Evolutionary conservation across 1,140 invertebrate species (phyloP).

Genomic region (Phthorimaea operculella): DNA sequence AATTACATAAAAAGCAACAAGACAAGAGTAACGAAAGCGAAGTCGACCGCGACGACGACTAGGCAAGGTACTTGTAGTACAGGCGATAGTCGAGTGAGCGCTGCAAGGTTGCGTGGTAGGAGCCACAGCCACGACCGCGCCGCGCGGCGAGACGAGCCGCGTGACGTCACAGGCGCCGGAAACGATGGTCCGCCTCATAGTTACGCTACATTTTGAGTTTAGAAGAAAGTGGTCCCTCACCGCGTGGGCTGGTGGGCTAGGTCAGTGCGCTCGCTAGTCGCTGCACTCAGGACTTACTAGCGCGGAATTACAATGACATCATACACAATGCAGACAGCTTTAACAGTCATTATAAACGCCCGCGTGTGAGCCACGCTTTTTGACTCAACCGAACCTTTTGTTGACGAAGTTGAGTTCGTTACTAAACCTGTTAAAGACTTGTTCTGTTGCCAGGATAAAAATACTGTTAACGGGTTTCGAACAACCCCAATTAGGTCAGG

Average conservation of each 20-base stretch:
- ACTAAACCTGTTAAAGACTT: neutral
- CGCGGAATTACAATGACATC: neutral
- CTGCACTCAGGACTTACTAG: conserved; percentile 11
- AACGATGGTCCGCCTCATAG: conserved; percentile 61
- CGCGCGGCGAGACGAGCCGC: conserved; percentile 40
- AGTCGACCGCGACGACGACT: conserved; percentile 14
- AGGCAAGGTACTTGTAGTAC: neutral
- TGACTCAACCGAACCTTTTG: no score
- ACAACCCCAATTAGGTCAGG: neutral
- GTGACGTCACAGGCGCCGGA: conserved; percentile 66
- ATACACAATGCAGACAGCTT: neutral
- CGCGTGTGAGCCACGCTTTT: no score
- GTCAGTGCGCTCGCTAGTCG: conserved; percentile 42
- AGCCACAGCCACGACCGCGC: conserved; percentile 40
- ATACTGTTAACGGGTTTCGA: neutral
- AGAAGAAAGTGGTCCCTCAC: conserved; percentile 56
- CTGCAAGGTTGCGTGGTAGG: conserved; percentile 60
- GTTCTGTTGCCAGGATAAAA: neutral
- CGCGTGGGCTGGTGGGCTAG: conserved; percentile 35
- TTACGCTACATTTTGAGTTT: conserved; percentile 65
- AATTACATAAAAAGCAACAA: conserved; percentile 29
- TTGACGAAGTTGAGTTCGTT: no score
- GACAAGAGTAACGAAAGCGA: conserved; percentile 54
- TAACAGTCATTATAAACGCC: neutral
- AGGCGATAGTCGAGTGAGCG: conserved; percentile 10